Conservation (phyloP, 2,888 invertebrate genomes). For the Xestia sexstrigata region DNA sequence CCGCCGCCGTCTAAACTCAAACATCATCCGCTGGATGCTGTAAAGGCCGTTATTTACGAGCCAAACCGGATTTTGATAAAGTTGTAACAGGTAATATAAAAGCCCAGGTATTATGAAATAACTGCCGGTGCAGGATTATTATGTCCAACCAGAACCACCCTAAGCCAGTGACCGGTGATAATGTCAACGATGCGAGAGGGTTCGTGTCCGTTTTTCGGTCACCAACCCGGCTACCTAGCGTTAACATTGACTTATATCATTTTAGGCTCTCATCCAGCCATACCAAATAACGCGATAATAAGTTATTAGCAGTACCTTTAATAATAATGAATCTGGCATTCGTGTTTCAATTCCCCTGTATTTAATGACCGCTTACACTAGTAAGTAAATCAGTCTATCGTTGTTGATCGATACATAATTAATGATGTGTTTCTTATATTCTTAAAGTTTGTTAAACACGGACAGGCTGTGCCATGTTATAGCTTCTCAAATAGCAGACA, state of each 20-base stretch:
- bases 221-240: conserved; percentile 26
- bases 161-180: conserved; percentile 44
- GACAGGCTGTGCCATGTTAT: not conserved
- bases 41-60: conserved; percentile 15
- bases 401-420: not conserved
- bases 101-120: conserved; percentile 10
- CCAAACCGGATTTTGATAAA: conserved; percentile 33
- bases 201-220: conserved; percentile 39
- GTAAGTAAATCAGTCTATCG: conserved; percentile 10
- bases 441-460: not conserved
- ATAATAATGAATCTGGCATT: conserved; percentile 15
- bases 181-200: conserved; percentile 28
- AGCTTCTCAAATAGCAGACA: not conserved
- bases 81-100: not conserved
- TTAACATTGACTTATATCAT: conserved; percentile 39
- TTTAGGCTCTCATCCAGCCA: conserved; percentile 26
- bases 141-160: conserved; percentile 15
- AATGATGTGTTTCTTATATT: not conserved
- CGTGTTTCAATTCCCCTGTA: conserved; percentile 14
- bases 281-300: conserved; percentile 8
- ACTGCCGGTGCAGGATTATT: not conserved
- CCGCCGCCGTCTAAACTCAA: not conserved
- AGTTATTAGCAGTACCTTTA: not conserved
- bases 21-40: not conserved
- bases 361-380: not conserved